Base-by-base conservation (phyloP, 2,113 vertebrate genomes). In the Cettia cetti region DNA sequence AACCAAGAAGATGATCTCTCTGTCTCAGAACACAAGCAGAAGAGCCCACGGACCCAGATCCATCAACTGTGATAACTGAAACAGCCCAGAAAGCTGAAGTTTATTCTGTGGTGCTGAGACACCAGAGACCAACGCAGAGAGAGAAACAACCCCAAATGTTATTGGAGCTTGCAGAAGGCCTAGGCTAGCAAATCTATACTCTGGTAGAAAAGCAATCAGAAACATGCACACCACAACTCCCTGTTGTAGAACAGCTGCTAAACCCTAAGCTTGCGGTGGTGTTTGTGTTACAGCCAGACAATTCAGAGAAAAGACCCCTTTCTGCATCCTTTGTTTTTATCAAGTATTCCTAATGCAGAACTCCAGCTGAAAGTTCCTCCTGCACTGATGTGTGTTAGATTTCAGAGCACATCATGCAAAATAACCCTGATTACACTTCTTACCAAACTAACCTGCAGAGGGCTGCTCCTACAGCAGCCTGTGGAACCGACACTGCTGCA, bases 41-140 rank as follows among this genome's bases (percentile, higher is more conserved):
- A 53, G 15, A 77, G 16, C 49, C 26, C 19, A 42, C 19, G 24
- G 84, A 56, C 17, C 26, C 0, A 0, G 50, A n/a, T 35, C 50
- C 27, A 77, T 45, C 50, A 57, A 3, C 28, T 40, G 24, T 4
- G 12, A 28, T 60, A 44, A 76, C 0, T 28, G 26, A 56, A 61
- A 66, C 33, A 91, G 44, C 24, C 9, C 59, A 35, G 30, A 54
- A 77, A 69, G 11, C 16, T 54, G 18, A 60, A 71, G 31, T 33
- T 72, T 15, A 23, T 45, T 61, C 33, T 42, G 47, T 45, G 63
- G 21, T 35, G 33, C 37, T 56, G 44, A 63, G 28, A 82, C 33
- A 63, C 15, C 33, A 27, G 20, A 57, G 31, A 64, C 10, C 0
- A 0, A 17, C 9, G 5, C 0, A 0, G 8, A 31, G 12, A 65